Conservation (phyloP, 2,113 vertebrate species). For the Panthera tigris region DNA sequence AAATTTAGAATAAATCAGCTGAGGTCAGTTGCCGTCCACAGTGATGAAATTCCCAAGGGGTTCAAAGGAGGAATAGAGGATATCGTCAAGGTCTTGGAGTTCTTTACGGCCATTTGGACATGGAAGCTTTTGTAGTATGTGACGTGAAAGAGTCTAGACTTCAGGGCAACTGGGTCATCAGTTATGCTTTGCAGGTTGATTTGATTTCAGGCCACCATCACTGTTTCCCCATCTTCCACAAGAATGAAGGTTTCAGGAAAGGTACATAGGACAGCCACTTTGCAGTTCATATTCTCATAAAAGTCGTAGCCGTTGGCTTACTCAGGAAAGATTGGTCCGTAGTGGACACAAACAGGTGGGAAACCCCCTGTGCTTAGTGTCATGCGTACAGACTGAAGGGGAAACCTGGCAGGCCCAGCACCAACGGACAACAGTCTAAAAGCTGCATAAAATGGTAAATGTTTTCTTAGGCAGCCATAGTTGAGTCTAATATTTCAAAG, state of each 20-base stretch:
- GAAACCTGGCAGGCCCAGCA: neutral
- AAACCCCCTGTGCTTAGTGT: no score
- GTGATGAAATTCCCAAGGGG: neutral
- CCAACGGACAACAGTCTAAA: no score
- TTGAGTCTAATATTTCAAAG: neutral
- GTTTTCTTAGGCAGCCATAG: neutral
- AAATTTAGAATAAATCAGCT: neutral
- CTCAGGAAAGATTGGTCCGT: neutral
- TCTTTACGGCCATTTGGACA: neutral
- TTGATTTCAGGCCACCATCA: neutral
- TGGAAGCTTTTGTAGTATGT: no score
- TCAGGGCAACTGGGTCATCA: neutral
- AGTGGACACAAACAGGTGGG: neutral
- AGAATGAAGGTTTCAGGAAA: neutral
- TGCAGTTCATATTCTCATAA: neutral
- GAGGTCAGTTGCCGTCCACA: neutral
- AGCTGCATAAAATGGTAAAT: neutral
- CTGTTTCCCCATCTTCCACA: neutral
- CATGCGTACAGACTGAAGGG: neutral
- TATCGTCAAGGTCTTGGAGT: neutral
- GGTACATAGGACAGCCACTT: neutral
- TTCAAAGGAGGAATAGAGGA: neutral
- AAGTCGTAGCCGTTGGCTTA: neutral
- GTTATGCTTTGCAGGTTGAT: neutral
- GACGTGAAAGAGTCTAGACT: neutral